Percentiles rank a stretch among this genome's conserved stretches.
Conservation (phyloP, 2,797 vertebrate genomes). For the Pseudochromis fuscus region DNA sequence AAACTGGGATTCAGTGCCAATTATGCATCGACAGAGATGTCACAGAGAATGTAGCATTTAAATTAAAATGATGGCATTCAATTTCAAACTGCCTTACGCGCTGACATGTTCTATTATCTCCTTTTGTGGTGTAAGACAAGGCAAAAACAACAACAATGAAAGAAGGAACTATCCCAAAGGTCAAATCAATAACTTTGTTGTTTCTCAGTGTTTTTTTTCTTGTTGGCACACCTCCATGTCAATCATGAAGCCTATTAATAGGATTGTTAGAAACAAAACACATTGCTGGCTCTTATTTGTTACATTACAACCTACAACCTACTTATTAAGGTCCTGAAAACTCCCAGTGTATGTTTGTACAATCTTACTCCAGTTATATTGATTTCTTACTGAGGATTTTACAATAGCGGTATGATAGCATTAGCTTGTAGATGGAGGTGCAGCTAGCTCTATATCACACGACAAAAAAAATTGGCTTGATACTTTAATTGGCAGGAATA, state of each 20-base stretch:
- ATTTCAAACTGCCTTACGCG: slow-evolving; percentile 72
- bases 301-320: slow-evolving; percentile 23
- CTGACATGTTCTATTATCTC: slow-evolving; percentile 78
- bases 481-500: slow-evolving; percentile 83
- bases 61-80: slow-evolving; percentile 81
- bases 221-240: slow-evolving; percentile 61
- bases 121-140: slow-evolving; percentile 60
- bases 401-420: slow-evolving; percentile 28
- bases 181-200: slow-evolving; percentile 78
- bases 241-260: slow-evolving; percentile 78
- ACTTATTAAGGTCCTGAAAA: slow-evolving; percentile 27
- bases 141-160: slow-evolving; percentile 69
- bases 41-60: slow-evolving; percentile 77
- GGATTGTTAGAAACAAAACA: slow-evolving; percentile 52
- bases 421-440: slow-evolving; percentile 32
- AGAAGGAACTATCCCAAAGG: slow-evolving; percentile 70
- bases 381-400: slow-evolving; percentile 17
- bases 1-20: slow-evolving; percentile 76
- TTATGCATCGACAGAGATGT: slow-evolving; percentile 80
- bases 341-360: neutral
- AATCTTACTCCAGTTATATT: neutral
- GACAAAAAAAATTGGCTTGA: slow-evolving; percentile 46
- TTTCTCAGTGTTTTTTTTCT: slow-evolving; percentile 34
- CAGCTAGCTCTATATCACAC: slow-evolving; percentile 24
- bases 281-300: slow-evolving; percentile 32